Percentiles rank a stretch among this genome's conserved stretches.
phyloP scores from a whole-genome alignment of 2,113 vertebrate species.

The Pseudorhombus dupliciocellatus region DNA sequence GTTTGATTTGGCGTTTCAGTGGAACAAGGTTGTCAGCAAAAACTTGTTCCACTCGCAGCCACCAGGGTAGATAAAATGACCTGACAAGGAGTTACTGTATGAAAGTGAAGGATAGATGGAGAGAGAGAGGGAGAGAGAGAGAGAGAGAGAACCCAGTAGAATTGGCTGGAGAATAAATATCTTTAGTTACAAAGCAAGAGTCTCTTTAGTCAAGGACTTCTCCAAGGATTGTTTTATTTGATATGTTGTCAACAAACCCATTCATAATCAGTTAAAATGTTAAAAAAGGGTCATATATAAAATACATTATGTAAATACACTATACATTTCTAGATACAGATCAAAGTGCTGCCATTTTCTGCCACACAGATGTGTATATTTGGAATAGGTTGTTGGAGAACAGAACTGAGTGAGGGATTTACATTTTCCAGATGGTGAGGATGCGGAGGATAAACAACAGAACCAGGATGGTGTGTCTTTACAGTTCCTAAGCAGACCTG shows the following conservation, averaged over 20 bases:
- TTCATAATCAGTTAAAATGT: not conserved
- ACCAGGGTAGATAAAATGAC: constrained; percentile 51
- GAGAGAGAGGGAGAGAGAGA: not conserved
- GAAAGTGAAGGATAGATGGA: constrained; percentile 28
- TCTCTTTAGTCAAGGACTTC: not conserved
- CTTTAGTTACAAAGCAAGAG: not conserved
- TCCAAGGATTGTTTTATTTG: not conserved
- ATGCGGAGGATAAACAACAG: not conserved
- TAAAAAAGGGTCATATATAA: not conserved
- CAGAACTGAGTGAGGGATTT: too few species aligned
- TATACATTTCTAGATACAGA: not conserved
- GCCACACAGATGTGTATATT: too few species aligned
- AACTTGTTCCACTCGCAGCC: constrained; percentile 43
- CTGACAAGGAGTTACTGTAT: constrained; percentile 37
- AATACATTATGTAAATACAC: not conserved
- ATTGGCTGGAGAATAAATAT: constrained; percentile 7
- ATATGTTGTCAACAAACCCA: not conserved
- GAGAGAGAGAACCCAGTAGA: not conserved
- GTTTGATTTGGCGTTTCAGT: constrained; percentile 63
- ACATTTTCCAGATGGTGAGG: not conserved
- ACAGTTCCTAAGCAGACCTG: too few species aligned
- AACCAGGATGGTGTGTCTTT: not conserved
- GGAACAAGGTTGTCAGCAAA: constrained; percentile 58
- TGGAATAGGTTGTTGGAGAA: too few species aligned
- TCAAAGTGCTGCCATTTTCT: too few species aligned